Evolutionary conservation across 2,888 invertebrate species (phyloP), one percentile per base, ranked within the genome.

Genomic region (Celastrina argiolus): DNA sequence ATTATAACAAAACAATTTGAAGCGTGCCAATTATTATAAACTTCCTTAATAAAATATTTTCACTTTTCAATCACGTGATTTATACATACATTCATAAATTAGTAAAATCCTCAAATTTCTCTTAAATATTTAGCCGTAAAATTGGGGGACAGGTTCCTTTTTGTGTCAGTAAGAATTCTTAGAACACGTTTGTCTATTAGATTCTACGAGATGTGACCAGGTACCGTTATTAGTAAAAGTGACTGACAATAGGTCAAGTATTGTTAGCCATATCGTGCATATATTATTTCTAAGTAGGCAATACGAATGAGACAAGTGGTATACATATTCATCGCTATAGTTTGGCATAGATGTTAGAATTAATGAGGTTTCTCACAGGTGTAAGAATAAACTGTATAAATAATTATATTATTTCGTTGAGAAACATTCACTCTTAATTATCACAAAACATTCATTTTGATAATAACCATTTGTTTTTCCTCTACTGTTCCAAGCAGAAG

Each of bases 161-260:
- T 81, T 81, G 79, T 84, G 83, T 82, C 82, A 83, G 79, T 78
- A 76, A 71, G 75, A 64, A 65, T 66, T 59, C 58, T n/a, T 18
- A 31, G 45, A 66, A 66, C 66, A 59, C 4, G 59, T 59, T 45
- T n/a, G 16, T 16, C 64, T 36, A 51, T 56, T 34, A 59, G 59
- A 42, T 63, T 63, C 61, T 66, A 26, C 72, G 73, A 78, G 78
- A 79, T 77, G 77, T 77, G 73, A 72, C 71, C 70, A 61, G 66
- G 71, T 83, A 73, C 87, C 85, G 88, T 88, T 87, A 86, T 69
- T 72, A 72, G 77, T 76, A 80, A 81, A 82, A 76, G 77, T 74
- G 76, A 73, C 68, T 75, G 82, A 83, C 81, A 81, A 81, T 78
- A 73, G 81, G 81, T 80, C 79, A 80, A 78, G 75, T 72, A 76